Evolutionary conservation across 2,888 invertebrate genomes (phyloP), one percentile per base, ranked within the genome.

Genomic region (Myopa testacea): DNA sequence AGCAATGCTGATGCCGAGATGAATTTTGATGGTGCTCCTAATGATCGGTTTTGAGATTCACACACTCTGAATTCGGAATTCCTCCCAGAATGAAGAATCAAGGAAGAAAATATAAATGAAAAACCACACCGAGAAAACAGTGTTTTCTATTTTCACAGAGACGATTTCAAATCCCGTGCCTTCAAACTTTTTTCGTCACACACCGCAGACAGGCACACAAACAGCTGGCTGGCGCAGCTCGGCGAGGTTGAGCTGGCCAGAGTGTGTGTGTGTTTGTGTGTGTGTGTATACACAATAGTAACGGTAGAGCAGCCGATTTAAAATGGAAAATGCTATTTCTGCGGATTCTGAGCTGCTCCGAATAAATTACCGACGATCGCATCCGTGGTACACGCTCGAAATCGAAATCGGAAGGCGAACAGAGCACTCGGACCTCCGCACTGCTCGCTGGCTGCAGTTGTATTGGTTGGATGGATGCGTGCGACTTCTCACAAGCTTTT

Each of bases 181-280:
- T 69, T 34, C 40, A 60, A 75, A 60, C 62, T 68, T 58, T 75
- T 75, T 58, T 69, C 19, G 60, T 69, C 55, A 68, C 75, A 75
- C 45, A 75, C 68, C 68, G 75, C 75, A 67, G 67, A n/a, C 75
- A 19, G 75, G 52, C 68, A 58, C 55, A 45, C 74, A 74, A 19
- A 74, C 74, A 65, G 74, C 63, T 63, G 63, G 74, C 74, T 63
- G 74, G 65, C 74, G 63, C 34, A 34, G 52, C 50, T 69, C 58
- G 75, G 45, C 67, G 75, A 69, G 68, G 69, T 40, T 12, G 26
- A 52, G 74, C 65, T 74, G 74, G 26, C 74, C 74, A 63, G 63
- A 74, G 52, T 60, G 38, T 65, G 19, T 26, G 26, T 26, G 26
- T 26, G n/a, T n/a, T n/a, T n/a, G n/a, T n/a, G 52, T 60, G 38